phyloP scores from a whole-genome alignment of 2,888 invertebrate species.

The Hartigia nigra region DNA sequence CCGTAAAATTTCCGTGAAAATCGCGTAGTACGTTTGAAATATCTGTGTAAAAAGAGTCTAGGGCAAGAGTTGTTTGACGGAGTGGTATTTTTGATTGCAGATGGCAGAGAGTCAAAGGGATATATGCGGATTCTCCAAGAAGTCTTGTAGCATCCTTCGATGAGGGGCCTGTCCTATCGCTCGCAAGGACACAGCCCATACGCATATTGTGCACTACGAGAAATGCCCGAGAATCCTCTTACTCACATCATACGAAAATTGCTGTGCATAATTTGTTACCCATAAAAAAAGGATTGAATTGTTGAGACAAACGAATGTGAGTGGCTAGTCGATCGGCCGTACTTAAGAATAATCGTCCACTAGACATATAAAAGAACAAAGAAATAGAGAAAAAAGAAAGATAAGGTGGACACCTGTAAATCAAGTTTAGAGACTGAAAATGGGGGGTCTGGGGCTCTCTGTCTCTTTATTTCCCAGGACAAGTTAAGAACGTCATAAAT shows the following conservation, averaged over 20 bases:
- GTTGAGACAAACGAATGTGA: slow-evolving; percentile 52
- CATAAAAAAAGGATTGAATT: slow-evolving; percentile 55
- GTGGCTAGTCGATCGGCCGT: slow-evolving; percentile 43
- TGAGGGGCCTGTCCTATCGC: not conserved
- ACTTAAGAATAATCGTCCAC: not conserved
- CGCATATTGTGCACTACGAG: slow-evolving; percentile 7
- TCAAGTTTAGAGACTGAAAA: not conserved
- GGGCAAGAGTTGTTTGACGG: not conserved
- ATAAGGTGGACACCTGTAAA: not conserved
- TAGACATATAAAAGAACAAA: not conserved
- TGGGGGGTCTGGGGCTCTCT: not conserved
- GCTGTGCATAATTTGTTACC: slow-evolving; percentile 53
- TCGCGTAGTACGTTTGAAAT: not conserved
- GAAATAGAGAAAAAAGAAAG: not conserved
- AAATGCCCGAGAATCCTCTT: slow-evolving; percentile 29
- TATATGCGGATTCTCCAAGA: slow-evolving; percentile 44
- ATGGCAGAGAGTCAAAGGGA: slow-evolving; percentile 46
- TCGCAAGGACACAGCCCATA: slow-evolving; percentile 22
- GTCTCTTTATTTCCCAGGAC: not conserved
- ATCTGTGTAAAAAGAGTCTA: not conserved
- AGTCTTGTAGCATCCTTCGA: slow-evolving; percentile 33
- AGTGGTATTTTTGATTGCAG: slow-evolving; percentile 47
- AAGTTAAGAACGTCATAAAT: not conserved
- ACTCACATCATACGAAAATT: slow-evolving; percentile 31
- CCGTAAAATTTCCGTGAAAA: not conserved